phyloP scores from a whole-genome alignment of 1,140 invertebrate species.

The Atta colombica region DNA sequence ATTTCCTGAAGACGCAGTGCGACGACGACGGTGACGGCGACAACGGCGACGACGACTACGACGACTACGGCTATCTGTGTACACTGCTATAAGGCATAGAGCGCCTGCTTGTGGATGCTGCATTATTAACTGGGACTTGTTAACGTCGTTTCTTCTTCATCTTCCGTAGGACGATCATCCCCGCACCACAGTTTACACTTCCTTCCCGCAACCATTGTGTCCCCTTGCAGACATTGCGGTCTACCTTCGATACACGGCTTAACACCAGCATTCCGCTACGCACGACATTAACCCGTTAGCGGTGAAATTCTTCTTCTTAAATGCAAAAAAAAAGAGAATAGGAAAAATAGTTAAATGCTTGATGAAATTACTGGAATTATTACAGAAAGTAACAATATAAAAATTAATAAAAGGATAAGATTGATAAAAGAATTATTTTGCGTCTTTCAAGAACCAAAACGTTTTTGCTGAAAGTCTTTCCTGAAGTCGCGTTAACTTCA shows the following conservation, averaged over 20 bases:
- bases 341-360: background rate
- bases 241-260: slow-evolving; percentile 33
- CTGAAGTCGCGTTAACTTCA: no score
- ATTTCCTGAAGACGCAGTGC: slow-evolving; percentile 66
- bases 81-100: slow-evolving; percentile 48
- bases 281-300: slow-evolving; percentile 43
- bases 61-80: slow-evolving; percentile 53
- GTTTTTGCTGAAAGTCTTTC: background rate
- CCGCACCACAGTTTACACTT: slow-evolving; percentile 21
- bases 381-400: background rate
- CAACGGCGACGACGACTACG: slow-evolving; percentile 2
- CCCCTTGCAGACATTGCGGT: slow-evolving; percentile 40
- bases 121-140: slow-evolving; percentile 79
- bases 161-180: slow-evolving; percentile 11
- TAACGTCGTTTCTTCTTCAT: slow-evolving; percentile 70
- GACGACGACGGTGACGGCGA: slow-evolving; percentile 4
- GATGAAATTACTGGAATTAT: background rate
- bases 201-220: slow-evolving; percentile 36
- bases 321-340: background rate
- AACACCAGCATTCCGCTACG: slow-evolving; percentile 32
- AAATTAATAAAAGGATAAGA: background rate
- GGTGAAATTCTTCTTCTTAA: background rate
- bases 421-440: background rate
- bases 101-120: slow-evolving; percentile 63
- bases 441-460: background rate